Percentiles rank a stretch among this genome's conserved stretches.
These are phyloP conservation scores for Metellina segmentata DNA, from an alignment of 2,888 invertebrate genomes.

Conservation along the genomic window DNA sequence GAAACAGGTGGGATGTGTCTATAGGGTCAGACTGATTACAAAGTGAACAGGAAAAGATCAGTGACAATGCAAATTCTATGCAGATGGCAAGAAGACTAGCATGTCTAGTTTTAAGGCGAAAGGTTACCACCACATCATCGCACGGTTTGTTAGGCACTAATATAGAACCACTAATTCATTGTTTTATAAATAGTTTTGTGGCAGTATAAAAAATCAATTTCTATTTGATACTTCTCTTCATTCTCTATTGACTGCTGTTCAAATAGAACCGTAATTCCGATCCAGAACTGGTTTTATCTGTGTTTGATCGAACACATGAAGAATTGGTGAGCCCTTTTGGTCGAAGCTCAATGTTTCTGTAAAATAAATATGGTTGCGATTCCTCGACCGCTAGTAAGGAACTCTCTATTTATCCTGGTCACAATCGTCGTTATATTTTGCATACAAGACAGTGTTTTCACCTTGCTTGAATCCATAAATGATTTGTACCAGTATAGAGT, in stretches of 20 bases:
- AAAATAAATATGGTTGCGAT: slow-evolving; percentile 11
- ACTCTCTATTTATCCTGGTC: slow-evolving; percentile 12
- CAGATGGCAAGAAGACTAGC: no score
- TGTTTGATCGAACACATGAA: background rate
- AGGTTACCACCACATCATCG: no score
- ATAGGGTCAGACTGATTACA: no score
- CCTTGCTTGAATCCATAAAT: background rate
- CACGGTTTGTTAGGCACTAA: no score
- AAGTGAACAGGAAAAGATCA: no score
- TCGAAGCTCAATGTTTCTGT: background rate
- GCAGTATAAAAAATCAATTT: background rate
- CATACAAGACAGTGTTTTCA: slow-evolving; percentile 16
- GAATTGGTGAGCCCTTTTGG: background rate
- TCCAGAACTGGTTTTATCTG: background rate
- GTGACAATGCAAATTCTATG: no score
- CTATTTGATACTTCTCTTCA: background rate
- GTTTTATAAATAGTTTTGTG: background rate
- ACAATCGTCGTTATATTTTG: slow-evolving; percentile 1
- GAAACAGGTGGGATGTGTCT: no score
- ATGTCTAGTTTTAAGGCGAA: no score
- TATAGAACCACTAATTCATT: no score
- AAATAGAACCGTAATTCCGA: background rate
- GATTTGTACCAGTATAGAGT: background rate
- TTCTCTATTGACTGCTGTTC: background rate
- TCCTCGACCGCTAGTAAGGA: slow-evolving; percentile 8